Evolutionary conservation across 2,888 invertebrate genomes (phyloP).

Genomic region (Brachyptera putata): DNA sequence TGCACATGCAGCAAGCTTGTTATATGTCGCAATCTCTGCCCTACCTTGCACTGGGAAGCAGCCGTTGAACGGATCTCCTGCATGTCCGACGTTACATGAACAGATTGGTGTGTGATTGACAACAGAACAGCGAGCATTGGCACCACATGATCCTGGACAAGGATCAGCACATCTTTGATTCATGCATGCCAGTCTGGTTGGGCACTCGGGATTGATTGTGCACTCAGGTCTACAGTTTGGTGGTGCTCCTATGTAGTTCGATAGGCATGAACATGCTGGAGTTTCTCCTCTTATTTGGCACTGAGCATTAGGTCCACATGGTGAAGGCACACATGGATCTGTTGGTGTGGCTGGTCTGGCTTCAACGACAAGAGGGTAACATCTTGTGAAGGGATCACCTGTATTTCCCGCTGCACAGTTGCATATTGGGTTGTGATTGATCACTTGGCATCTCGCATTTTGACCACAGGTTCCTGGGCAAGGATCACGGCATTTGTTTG

Average conservation of each 20-base stretch:
- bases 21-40: slow-evolving; percentile 20
- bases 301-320: slow-evolving; percentile 79
- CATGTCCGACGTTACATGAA: slow-evolving; percentile 61
- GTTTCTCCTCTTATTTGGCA: slow-evolving; percentile 72
- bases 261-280: slow-evolving; percentile 37
- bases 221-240: slow-evolving; percentile 67
- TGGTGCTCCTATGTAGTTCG: slow-evolving; percentile 36
- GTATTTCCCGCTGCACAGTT: slow-evolving; percentile 50
- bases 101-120: slow-evolving; percentile 72
- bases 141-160: slow-evolving; percentile 70
- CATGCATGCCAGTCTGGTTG: slow-evolving; percentile 62
- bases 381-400: slow-evolving; percentile 71
- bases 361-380: slow-evolving; percentile 45
- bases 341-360: slow-evolving; percentile 34
- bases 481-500: slow-evolving; percentile 31
- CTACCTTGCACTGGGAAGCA: slow-evolving; percentile 33
- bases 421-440: slow-evolving; percentile 34
- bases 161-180: slow-evolving; percentile 69
- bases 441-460: slow-evolving; percentile 31
- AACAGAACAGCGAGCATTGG: slow-evolving; percentile 66
- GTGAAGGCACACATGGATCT: slow-evolving; percentile 39
- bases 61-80: slow-evolving; percentile 58
- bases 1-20: slow-evolving; percentile 20
- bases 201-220: slow-evolving; percentile 66
- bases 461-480: slow-evolving; percentile 33